phyloP scores from a whole-genome alignment of 2,797 vertebrate species.

The Enteromius argenteus region DNA sequence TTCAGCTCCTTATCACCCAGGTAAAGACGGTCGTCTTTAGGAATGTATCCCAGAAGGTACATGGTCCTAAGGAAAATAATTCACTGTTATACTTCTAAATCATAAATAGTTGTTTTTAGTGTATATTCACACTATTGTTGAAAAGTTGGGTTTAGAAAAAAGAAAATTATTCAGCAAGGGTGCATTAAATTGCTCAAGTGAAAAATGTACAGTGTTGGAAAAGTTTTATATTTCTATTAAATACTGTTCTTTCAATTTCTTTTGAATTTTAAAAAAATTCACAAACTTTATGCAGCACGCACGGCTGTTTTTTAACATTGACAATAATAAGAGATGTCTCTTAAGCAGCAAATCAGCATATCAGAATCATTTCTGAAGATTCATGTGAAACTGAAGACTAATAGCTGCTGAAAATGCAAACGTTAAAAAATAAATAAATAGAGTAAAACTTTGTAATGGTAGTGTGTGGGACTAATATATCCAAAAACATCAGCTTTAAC shows the following conservation, averaged over 20 bases:
- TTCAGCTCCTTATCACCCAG: constrained; percentile 98
- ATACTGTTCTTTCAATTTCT: background rate
- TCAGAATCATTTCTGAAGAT: background rate
- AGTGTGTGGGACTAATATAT: background rate
- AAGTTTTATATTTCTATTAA: background rate
- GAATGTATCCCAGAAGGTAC: constrained; percentile 98
- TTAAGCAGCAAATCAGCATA: background rate
- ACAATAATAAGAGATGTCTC: background rate
- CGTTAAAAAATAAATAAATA: background rate
- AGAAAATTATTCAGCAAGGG: background rate
- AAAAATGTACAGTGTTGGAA: background rate
- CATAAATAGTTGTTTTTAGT: constrained; percentile 64
- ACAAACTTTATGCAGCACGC: background rate
- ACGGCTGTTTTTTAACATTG: background rate
- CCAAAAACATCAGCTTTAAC: background rate
- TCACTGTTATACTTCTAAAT: constrained; percentile 18
- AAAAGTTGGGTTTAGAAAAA: background rate
- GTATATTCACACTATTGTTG: background rate
- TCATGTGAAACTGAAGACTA: background rate
- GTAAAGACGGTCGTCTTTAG: constrained; percentile 97
- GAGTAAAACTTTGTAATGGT: background rate
- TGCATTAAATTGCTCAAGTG: background rate
- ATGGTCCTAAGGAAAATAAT: constrained; percentile 84
- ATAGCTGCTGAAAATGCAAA: background rate
- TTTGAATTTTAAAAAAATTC: too few relatives aligned